Evolutionary conservation across 2,888 invertebrate species (phyloP).

Genomic region (Hybos culiciformis): DNA sequence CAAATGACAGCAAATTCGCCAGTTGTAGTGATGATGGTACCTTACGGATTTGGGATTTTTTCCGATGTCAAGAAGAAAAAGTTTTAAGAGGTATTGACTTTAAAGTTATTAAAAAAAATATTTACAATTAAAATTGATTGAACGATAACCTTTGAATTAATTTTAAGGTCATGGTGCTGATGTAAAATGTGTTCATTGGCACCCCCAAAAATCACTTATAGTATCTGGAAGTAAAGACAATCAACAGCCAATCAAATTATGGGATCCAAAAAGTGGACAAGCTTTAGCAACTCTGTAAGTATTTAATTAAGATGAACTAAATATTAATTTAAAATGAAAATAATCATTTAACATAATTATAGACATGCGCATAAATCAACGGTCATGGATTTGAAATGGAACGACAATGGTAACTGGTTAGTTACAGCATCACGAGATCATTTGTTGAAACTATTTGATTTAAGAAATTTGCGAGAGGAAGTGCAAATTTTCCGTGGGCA

Average conservation of each 20-base stretch:
- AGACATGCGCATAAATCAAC: conserved; percentile 98
- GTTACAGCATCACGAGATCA: conserved; percentile 97
- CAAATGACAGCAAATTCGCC: conserved; percentile 95
- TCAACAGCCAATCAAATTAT: conserved; percentile 97
- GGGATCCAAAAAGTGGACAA: conserved; percentile 96
- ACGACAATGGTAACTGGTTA: conserved; percentile 98
- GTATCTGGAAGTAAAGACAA: conserved; percentile 99
- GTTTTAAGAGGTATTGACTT: conserved; percentile 58
- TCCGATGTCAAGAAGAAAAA: conserved; percentile 89
- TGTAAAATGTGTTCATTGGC: conserved; percentile 99
- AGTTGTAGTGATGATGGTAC: conserved; percentile 99
- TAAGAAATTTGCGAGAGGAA: conserved; percentile 89
- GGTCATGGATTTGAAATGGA: conserved; percentile 99
- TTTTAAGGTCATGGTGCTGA: conserved; percentile 84
- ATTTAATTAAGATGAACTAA: neutral
- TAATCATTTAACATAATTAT: conserved; percentile 1
- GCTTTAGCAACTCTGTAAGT: conserved; percentile 85
- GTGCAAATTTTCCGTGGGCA: conserved; percentile 96
- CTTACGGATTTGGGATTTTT: conserved; percentile 96
- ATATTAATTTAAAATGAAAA: neutral
- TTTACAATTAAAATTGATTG: neutral
- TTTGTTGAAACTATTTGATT: conserved; percentile 91
- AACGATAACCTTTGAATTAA: neutral
- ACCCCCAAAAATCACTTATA: conserved; percentile 92
- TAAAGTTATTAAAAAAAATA: neutral